A percentile compares a stretch with the other conserved stretches of the same genome.
These are phyloP conservation scores for Nannospalax galili DNA, from an alignment of 2,113 vertebrate genomes.

Conservation along the genomic window DNA sequence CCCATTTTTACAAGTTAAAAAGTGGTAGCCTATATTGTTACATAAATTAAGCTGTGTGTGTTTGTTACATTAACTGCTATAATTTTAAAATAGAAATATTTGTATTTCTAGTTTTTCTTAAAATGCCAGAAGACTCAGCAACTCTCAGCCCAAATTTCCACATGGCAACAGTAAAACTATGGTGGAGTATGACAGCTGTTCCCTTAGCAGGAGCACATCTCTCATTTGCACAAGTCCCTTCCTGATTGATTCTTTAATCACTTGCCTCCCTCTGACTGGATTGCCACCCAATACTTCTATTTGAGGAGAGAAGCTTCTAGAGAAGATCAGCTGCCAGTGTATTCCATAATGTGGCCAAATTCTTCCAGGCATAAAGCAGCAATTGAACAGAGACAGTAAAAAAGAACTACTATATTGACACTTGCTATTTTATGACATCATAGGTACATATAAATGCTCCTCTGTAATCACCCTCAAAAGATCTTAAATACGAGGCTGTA, in stretches of 20 bases:
- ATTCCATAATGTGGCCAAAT: neutral
- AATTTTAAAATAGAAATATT: conserved; percentile 5
- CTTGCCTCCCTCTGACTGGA: conserved; percentile 19
- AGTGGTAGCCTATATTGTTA: neutral
- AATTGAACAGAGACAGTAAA: neutral
- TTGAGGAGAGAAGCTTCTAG: conserved; percentile 17
- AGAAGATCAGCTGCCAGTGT: conserved; percentile 15
- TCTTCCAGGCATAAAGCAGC: neutral
- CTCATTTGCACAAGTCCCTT: neutral
- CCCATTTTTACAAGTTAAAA: conserved; percentile 15
- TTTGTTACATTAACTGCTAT: neutral
- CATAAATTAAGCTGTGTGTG: neutral
- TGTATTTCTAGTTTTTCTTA: conserved; percentile 35
- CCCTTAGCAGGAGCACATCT: neutral
- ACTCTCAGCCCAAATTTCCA: neutral
- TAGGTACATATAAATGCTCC: neutral
- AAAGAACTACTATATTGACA: neutral
- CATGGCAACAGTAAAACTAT: neutral
- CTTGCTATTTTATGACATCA: neutral
- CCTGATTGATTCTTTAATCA: conserved; percentile 28
- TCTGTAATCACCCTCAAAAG: neutral
- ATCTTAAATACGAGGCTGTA: neutral
- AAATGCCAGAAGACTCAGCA: conserved; percentile 26
- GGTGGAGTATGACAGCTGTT: neutral
- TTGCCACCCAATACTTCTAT: conserved; percentile 43